Conservation (phyloP, 2,888 invertebrate genomes). For the Mythimna lalbum region DNA sequence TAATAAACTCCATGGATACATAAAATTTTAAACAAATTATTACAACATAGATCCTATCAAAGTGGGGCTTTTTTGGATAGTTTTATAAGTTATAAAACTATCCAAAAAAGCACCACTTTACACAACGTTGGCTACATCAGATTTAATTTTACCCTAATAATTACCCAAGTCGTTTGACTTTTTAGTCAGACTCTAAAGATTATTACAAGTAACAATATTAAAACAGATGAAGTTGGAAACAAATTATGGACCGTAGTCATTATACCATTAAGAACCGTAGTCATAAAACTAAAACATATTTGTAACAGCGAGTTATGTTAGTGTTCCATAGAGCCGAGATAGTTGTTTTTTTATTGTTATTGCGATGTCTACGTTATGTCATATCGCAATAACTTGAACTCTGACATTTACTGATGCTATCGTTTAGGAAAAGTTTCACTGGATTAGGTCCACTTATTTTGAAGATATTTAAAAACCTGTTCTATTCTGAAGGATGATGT, state of each 20-base stretch:
- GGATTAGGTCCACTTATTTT: conserved; percentile 34
- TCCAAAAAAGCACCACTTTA: too few relatives aligned
- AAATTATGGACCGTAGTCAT: not conserved
- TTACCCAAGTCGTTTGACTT: too few relatives aligned
- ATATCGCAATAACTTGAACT: conserved; percentile 55
- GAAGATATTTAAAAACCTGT: not conserved
- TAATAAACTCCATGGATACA: too few relatives aligned
- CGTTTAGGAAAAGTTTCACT: conserved; percentile 49
- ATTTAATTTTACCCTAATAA: too few relatives aligned
- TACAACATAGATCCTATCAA: too few relatives aligned
- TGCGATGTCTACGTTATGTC: conserved; percentile 52
- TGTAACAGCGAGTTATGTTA: conserved; percentile 36
- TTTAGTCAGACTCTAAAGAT: too few relatives aligned
- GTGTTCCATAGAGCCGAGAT: conserved; percentile 45
- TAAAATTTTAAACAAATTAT: too few relatives aligned
- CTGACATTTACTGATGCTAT: conserved; percentile 57
- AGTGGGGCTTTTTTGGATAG: too few relatives aligned
- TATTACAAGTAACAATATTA: not conserved
- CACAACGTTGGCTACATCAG: too few relatives aligned
- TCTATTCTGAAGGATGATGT: not conserved
- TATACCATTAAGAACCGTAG: not conserved
- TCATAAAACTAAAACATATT: conserved; percentile 26
- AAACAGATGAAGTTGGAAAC: not conserved
- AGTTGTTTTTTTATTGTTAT: conserved; percentile 61
- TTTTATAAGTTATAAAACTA: too few relatives aligned